These are phyloP conservation scores for Rotaria socialis DNA, from an alignment of 2,888 invertebrate genomes.

Conservation along the genomic window DNA sequence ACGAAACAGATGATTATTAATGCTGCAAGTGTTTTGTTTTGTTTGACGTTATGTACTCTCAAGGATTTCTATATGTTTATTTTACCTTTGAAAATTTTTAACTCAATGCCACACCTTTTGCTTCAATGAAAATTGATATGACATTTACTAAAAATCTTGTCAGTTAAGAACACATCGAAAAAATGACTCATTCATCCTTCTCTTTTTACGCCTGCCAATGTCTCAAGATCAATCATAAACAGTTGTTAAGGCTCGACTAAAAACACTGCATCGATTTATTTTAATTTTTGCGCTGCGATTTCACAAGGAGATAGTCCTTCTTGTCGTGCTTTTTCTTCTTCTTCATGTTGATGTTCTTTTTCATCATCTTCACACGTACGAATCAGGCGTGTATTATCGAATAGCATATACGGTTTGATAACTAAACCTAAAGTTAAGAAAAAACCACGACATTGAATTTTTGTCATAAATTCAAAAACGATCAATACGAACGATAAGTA, in stretches of 20 bases:
- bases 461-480: background rate
- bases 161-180: too few relatives aligned
- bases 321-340: background rate
- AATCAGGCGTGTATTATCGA: constrained; percentile 24
- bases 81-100: too few relatives aligned
- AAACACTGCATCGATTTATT: background rate
- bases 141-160: too few relatives aligned
- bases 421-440: background rate
- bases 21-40: too few relatives aligned
- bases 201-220: too few relatives aligned
- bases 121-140: too few relatives aligned
- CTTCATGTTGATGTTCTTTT: background rate
- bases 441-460: background rate
- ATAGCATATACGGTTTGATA: constrained; percentile 10
- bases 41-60: too few relatives aligned
- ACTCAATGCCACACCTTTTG: too few relatives aligned
- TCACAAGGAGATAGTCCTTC: constrained; percentile 1
- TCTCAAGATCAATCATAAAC: too few relatives aligned
- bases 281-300: background rate
- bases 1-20: too few relatives aligned
- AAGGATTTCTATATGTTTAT: too few relatives aligned
- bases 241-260: background rate
- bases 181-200: too few relatives aligned
- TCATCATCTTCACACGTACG: constrained; percentile 26
- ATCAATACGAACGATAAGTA: background rate